phyloP scores from a whole-genome alignment of 2,113 vertebrate species.

The Bufo bufo region DNA sequence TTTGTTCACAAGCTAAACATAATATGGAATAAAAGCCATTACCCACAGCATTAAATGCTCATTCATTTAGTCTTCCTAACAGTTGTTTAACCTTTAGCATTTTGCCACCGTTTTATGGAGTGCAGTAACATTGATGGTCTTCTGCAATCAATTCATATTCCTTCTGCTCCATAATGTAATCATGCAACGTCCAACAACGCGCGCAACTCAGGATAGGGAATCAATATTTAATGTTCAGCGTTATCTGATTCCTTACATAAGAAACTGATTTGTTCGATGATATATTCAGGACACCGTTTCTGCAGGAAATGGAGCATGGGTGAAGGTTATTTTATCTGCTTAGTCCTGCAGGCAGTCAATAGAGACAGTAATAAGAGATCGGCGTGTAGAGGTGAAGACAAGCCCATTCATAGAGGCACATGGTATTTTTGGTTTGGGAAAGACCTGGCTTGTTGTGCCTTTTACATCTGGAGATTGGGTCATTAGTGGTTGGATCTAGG shows the following conservation, averaged over 20 bases:
- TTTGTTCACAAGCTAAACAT: background rate
- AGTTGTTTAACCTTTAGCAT: constrained; percentile 48
- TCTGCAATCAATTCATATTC: constrained; percentile 26
- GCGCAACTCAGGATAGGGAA: background rate
- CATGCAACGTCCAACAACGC: background rate
- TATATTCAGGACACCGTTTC: background rate
- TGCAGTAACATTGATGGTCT: constrained; percentile 38
- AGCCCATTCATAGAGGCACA: background rate
- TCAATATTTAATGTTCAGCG: constrained; percentile 34
- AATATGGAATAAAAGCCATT: background rate
- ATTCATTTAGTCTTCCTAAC: constrained; percentile 18
- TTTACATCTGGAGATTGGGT: background rate
- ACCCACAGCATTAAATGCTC: constrained; percentile 3
- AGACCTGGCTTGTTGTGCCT: background rate
- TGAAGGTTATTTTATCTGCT: background rate
- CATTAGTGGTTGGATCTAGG: background rate
- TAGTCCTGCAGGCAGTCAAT: background rate
- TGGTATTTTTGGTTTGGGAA: background rate
- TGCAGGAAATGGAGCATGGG: constrained; percentile 1
- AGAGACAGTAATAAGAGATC: background rate
- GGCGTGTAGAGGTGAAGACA: background rate
- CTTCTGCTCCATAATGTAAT: constrained; percentile 37
- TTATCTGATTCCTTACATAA: constrained; percentile 24
- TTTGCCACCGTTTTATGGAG: constrained; percentile 4
- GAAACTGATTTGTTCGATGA: constrained; percentile 10